A percentile compares a stretch with the other conserved stretches of the same genome.
These are phyloP conservation scores for Scalopus aquaticus DNA, from an alignment of 2,113 vertebrate species.

Conservation along the genomic window DNA sequence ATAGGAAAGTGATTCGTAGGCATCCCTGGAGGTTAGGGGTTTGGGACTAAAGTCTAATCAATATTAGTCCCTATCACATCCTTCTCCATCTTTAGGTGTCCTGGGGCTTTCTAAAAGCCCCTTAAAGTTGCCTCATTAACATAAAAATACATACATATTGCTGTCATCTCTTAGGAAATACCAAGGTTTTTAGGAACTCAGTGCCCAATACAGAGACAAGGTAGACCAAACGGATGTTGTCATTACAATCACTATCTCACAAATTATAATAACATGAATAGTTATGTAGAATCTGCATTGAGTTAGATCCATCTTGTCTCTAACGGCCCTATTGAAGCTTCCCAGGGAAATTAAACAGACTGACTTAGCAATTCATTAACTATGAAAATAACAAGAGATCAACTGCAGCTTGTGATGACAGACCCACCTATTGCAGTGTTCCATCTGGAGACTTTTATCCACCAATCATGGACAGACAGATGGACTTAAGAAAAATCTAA, in stretches of 20 bases:
- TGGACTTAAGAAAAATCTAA: neutral
- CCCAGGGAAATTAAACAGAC: neutral
- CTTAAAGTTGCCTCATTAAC: neutral
- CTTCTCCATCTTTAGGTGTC: neutral
- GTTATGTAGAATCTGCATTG: neutral
- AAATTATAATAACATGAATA: neutral
- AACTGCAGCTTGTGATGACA: neutral
- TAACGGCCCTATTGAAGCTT: neutral
- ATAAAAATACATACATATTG: neutral
- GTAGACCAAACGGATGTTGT: neutral
- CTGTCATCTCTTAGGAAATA: neutral
- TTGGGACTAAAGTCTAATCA: neutral
- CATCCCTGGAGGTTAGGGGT: neutral
- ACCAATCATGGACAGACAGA: neutral
- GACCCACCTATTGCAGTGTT: neutral
- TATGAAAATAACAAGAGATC: neutral
- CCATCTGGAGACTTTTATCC: neutral
- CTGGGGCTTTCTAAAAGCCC: neutral
- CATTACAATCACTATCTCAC: neutral
- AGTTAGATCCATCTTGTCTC: neutral
- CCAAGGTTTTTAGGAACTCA: neutral
- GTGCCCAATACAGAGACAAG: neutral
- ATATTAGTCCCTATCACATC: neutral
- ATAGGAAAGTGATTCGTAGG: neutral
- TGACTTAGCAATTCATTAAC: neutral